Evolutionary conservation across 2,113 vertebrate species (phyloP).

Genomic region (Ardeotis arabs): DNA sequence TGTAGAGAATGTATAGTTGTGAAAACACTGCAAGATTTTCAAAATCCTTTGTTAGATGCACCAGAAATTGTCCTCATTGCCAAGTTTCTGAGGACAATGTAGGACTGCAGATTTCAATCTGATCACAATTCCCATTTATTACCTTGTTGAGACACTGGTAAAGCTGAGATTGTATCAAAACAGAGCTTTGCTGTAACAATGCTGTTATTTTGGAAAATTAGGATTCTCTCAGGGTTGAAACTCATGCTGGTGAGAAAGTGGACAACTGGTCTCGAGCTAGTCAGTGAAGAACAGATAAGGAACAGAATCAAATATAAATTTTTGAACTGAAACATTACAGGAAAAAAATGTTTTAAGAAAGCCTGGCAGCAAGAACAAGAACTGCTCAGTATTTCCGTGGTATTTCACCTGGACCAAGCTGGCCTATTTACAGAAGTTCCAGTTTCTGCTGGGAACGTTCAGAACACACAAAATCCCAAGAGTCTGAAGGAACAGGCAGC

Average conservation of each 20-base stretch:
- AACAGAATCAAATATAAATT: not conserved
- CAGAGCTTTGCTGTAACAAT: not conserved
- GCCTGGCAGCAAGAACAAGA: not conserved
- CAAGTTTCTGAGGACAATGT: not conserved
- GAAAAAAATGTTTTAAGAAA: not conserved
- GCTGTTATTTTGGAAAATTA: not conserved
- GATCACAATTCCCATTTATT: not conserved
- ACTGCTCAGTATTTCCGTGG: constrained; percentile 11
- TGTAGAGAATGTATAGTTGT: constrained; percentile 23
- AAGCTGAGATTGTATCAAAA: not conserved
- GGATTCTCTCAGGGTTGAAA: constrained; percentile 36
- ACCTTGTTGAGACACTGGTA: not conserved
- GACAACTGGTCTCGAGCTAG: constrained; percentile 63
- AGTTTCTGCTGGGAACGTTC: constrained; percentile 49
- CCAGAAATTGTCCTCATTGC: not conserved
- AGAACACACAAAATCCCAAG: constrained; percentile 49
- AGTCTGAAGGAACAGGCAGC: not conserved
- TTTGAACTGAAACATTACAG: not conserved
- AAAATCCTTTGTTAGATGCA: not conserved
- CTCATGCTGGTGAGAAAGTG: not conserved
- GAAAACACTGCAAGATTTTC: not conserved
- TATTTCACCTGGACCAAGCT: constrained; percentile 26
- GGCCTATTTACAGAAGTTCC: constrained; percentile 23
- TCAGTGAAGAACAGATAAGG: not conserved
- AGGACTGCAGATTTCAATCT: not conserved